Evolutionary conservation across 2,888 invertebrate genomes (phyloP), one percentile per base, ranked within the genome.

Genomic region (Rhorus exstirpatorius): DNA sequence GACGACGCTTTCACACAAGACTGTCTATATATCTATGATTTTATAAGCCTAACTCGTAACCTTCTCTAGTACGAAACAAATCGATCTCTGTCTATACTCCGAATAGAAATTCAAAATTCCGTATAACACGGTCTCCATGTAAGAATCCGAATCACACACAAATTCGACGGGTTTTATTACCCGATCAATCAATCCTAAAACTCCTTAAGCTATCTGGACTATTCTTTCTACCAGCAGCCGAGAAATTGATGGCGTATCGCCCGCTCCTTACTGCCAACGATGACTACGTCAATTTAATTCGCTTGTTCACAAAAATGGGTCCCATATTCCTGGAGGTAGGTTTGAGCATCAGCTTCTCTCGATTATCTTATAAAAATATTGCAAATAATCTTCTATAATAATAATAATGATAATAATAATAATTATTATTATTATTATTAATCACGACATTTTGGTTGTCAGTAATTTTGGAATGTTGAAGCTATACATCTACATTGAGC

Each of bases 61-160:
- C 21, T 53, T 21, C 60, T 53, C 8, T 17, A 8, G 46, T 10
- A 21, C 10, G 31, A 26, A 41, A 38, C 53, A 17, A 72, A 67
- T 55, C 35, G 53, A 67, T 68, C 65, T 38, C 31, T n/a, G 19
- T 51, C 31, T 8, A n/a, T 49, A 41, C 41, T 46, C 46, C 53
- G 67, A 58, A 78, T 63, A 68, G 78, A 21, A 53, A 68, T 67
- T 77, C 10, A 38, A 10, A 26, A 24, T 41, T 14, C 12, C 19
- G 46, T n/a, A n/a, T 19, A 21, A 21, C 21, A 41, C 17, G n/a
- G 1, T 4, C 61, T 61, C 10, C 41, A 14, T 41, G 41, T 7
- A 14, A 55, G 41, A 55, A 70, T 6, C 38, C 41, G 0, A 44
- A 70, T 70, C 70, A 55, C 26, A 24, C 24, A 24, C 10, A 24